Conservation (phyloP, 2,797 vertebrate genomes). For the Galagoides demidoff region DNA sequence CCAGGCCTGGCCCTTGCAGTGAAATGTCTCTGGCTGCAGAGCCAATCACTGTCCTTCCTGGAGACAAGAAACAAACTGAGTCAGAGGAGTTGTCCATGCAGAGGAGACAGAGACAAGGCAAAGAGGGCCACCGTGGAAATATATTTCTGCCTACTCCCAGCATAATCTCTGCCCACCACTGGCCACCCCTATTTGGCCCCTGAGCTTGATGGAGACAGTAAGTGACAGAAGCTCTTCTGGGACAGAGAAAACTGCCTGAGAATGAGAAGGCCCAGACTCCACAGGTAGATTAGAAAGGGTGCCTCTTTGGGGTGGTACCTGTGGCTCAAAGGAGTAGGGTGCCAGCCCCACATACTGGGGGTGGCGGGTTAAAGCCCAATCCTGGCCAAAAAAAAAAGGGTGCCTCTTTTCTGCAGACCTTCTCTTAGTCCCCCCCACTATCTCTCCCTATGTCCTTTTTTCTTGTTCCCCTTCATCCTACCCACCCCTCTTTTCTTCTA, state of each 20-base stretch:
- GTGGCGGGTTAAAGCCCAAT: too few species aligned
- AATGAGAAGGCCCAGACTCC: neutral
- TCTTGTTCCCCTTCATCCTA: neutral
- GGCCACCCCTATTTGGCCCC: neutral
- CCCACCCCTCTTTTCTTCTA: neutral
- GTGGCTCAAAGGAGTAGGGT: too few species aligned
- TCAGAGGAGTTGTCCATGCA: neutral
- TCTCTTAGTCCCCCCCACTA: neutral
- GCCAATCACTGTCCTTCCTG: slow-evolving; percentile 94
- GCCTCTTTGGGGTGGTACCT: neutral
- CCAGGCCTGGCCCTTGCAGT: slow-evolving; percentile 93
- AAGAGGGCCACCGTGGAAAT: neutral
- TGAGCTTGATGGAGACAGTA: neutral
- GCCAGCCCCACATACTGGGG: too few species aligned
- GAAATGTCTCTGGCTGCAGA: slow-evolving; percentile 90
- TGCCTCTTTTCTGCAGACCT: neutral
- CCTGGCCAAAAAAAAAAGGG: neutral
- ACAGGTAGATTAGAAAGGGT: neutral
- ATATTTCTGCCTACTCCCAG: neutral
- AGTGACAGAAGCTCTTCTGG: neutral
- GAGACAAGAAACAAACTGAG: slow-evolving; percentile 17
- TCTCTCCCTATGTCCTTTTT: neutral
- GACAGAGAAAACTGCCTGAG: neutral
- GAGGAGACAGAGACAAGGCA: neutral
- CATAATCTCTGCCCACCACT: neutral